These are phyloP conservation scores for Ormyrus rosae DNA, from an alignment of 2,888 invertebrate species.

Conservation along the genomic window DNA sequence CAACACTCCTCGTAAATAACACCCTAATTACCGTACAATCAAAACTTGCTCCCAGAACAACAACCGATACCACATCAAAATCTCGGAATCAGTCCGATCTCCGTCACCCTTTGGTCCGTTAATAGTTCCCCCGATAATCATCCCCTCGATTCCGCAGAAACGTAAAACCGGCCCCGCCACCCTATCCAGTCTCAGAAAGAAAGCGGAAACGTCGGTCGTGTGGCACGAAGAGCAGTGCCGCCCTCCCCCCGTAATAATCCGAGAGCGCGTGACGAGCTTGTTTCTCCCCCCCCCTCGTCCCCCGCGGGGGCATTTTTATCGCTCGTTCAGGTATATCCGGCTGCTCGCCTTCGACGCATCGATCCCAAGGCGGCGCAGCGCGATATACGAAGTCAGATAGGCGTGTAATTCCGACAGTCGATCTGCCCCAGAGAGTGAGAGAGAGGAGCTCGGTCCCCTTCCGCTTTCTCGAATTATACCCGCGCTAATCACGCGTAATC, in stretches of 20 bases:
- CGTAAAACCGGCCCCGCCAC: neutral
- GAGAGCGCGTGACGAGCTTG: slow-evolving; percentile 30
- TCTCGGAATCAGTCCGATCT: neutral
- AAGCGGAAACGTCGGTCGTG: slow-evolving; percentile 15
- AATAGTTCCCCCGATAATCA: slow-evolving; percentile 19
- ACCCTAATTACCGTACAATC: no score
- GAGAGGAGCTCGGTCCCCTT: slow-evolving; percentile 19
- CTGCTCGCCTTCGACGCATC: slow-evolving; percentile 28
- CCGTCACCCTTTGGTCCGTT: neutral
- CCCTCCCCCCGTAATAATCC: slow-evolving; percentile 16
- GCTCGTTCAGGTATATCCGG: neutral
- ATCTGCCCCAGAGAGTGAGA: slow-evolving; percentile 25
- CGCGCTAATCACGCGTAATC: slow-evolving; percentile 53
- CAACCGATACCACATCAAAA: no score
- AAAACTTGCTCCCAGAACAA: no score
- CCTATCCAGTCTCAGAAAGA: neutral
- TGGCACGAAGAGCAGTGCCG: neutral
- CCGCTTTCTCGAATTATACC: slow-evolving; percentile 48
- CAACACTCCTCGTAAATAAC: no score
- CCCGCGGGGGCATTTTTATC: slow-evolving; percentile 29
- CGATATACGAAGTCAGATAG: slow-evolving; percentile 46
- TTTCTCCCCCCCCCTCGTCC: neutral
- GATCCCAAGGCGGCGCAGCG: slow-evolving; percentile 35
- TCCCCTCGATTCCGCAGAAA: neutral
- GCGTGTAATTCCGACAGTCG: slow-evolving; percentile 52